These are phyloP conservation scores for Neodiprion lecontei DNA, from an alignment of 1,140 invertebrate genomes.

Conservation along the genomic window DNA sequence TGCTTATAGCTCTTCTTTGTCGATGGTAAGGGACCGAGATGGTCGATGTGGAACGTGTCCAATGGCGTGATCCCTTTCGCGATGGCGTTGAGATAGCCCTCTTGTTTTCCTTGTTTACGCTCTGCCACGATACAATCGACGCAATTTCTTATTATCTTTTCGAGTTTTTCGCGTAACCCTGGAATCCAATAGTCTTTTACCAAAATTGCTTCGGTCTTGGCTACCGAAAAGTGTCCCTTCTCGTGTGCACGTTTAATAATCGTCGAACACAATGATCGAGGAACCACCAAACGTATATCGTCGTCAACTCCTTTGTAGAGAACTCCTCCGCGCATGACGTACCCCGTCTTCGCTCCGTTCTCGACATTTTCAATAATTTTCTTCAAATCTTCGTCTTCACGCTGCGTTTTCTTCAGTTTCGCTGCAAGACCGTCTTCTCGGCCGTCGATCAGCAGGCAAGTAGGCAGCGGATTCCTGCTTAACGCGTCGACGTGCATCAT, in stretches of 20 bases:
- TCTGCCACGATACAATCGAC: constrained; percentile 40
- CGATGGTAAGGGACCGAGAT: constrained; percentile 42
- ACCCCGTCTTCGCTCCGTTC: constrained; percentile 23
- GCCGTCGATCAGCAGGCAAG: constrained; percentile 9
- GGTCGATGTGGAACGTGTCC: constrained; percentile 42
- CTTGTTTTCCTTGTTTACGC: constrained; percentile 35
- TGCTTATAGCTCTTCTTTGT: constrained; percentile 26
- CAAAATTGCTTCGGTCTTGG: no score
- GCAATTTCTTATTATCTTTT: constrained; percentile 37
- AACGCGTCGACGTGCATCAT: constrained; percentile 47
- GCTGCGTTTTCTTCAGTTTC: constrained; percentile 17
- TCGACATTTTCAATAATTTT: constrained; percentile 9
- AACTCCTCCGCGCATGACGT: no score
- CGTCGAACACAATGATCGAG: no score
- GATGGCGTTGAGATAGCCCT: constrained; percentile 36
- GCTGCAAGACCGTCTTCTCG: constrained; percentile 11
- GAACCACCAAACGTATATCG: no score
- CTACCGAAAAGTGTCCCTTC: no score
- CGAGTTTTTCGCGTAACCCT: constrained; percentile 26
- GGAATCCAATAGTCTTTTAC: no score
- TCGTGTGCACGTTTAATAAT: no score
- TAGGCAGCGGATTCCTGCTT: constrained; percentile 36
- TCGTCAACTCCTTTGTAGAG: no score
- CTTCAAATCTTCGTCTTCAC: constrained; percentile 16
- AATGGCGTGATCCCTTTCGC: constrained; percentile 36